phyloP scores from a whole-genome alignment of 2,888 invertebrate species.

The Parnassius mnemosyne region DNA sequence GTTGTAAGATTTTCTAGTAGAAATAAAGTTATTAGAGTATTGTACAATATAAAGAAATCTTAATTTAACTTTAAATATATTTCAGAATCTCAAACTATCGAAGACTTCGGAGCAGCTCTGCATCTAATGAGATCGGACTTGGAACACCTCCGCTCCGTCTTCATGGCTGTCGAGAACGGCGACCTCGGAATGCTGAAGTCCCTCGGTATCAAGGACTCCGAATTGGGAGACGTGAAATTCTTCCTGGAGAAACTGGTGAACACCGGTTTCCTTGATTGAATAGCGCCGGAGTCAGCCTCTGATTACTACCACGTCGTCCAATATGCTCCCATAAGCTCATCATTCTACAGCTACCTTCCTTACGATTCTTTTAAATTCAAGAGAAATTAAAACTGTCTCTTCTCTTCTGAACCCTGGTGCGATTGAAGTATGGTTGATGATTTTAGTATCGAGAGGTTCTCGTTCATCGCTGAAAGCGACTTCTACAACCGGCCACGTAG shows the following conservation, averaged over 20 bases:
- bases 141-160: constrained; percentile 95
- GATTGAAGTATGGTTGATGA: constrained; percentile 29
- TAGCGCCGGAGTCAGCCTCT: constrained; percentile 87
- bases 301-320: constrained; percentile 85
- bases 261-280: constrained; percentile 97
- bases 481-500: constrained; percentile 74
- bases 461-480: constrained; percentile 40
- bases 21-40: too few relatives aligned
- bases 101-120: constrained; percentile 94
- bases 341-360: constrained; percentile 86
- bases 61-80: constrained; percentile 19
- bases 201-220: constrained; percentile 96
- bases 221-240: constrained; percentile 96
- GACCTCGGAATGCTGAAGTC: constrained; percentile 96
- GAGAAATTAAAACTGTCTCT: constrained; percentile 51
- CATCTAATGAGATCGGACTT: constrained; percentile 93
- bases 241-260: constrained; percentile 97
- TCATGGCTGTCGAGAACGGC: constrained; percentile 97
- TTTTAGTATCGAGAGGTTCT: constrained; percentile 31
- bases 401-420: constrained; percentile 34
- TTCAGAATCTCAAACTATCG: constrained; percentile 95
- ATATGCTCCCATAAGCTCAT: constrained; percentile 85
- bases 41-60: too few relatives aligned
- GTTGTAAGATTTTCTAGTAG: too few relatives aligned
- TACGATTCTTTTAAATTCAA: constrained; percentile 77